Percentiles rank a stretch among this genome's conserved stretches.
phyloP scores from a whole-genome alignment of 2,113 vertebrate genomes.

The Callipepla californica region DNA sequence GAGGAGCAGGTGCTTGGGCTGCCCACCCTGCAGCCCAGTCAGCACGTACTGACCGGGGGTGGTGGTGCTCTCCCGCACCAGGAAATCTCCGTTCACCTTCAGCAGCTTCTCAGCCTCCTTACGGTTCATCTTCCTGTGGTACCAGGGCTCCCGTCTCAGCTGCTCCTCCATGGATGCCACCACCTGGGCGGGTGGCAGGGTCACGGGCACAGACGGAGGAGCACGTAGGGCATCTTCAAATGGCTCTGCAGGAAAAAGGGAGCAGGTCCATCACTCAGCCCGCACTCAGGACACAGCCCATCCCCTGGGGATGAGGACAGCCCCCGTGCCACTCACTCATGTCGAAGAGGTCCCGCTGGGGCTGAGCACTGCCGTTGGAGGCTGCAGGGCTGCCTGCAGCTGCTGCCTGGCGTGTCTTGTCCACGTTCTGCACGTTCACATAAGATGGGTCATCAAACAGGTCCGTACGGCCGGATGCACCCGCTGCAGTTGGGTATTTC shows the following conservation, averaged over 20 bases:
- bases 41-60: conserved; percentile 95
- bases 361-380: conserved; percentile 88
- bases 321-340: conserved; percentile 86
- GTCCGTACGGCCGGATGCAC: conserved; percentile 65
- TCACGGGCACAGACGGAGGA: background rate
- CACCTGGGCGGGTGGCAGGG: conserved; percentile 60
- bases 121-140: conserved; percentile 92
- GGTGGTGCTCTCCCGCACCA: conserved; percentile 95
- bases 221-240: conserved; percentile 92
- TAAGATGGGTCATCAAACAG: conserved; percentile 96
- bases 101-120: conserved; percentile 91
- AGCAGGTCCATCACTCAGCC: accelerated
- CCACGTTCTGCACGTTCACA: conserved; percentile 90
- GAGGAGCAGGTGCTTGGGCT: conserved; percentile 94
- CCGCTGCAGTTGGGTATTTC: conserved; percentile 1
- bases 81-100: conserved; percentile 91
- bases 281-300: too few species aligned
- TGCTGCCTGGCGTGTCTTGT: conserved; percentile 83
- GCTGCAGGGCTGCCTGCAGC: background rate
- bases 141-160: conserved; percentile 91
- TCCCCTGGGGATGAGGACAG: too few species aligned
- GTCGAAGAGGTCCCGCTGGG: conserved; percentile 92
- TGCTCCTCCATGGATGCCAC: conserved; percentile 90
- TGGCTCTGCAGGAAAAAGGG: conserved; percentile 81
- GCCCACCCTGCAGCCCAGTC: conserved; percentile 93